Evolutionary conservation across 1,140 invertebrate species (phyloP).

Genomic region (Zaprionus vittiger): DNA sequence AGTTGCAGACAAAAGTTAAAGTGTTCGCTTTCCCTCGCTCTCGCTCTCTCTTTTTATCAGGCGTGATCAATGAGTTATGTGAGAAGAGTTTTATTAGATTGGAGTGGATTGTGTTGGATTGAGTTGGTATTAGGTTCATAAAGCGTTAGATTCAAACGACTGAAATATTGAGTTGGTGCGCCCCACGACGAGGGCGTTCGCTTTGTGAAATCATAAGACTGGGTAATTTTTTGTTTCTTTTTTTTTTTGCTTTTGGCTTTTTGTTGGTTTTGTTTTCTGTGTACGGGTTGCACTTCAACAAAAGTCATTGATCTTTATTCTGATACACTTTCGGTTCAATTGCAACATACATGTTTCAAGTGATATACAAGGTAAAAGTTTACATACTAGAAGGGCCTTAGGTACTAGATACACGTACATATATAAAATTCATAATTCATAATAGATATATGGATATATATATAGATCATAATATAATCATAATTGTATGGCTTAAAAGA

Average conservation of each 20-base stretch:
- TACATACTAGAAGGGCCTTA: constrained; percentile 70
- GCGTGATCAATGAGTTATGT: constrained; percentile 79
- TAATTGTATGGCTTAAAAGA: constrained; percentile 73
- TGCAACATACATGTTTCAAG: constrained; percentile 77
- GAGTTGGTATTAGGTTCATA: constrained; percentile 46
- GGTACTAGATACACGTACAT: constrained; percentile 72
- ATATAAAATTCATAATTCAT: constrained; percentile 69
- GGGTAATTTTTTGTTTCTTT: constrained; percentile 41
- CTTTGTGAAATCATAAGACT: constrained; percentile 63
- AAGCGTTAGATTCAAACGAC: constrained; percentile 65
- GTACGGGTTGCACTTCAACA: constrained; percentile 71
- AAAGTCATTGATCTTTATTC: constrained; percentile 84
- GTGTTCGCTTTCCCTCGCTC: constrained; percentile 41
- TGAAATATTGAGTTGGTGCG: constrained; percentile 22
- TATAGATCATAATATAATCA: constrained; percentile 42
- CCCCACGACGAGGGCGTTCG: constrained; percentile 8
- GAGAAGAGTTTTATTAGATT: constrained; percentile 25
- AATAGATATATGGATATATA: constrained; percentile 29
- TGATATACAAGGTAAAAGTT: constrained; percentile 79
- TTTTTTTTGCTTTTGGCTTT: constrained; percentile 48
- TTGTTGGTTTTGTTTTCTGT: constrained; percentile 52
- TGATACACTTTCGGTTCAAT: constrained; percentile 78
- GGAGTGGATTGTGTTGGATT: constrained; percentile 17
- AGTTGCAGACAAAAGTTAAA: constrained; percentile 79
- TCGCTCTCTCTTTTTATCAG: constrained; percentile 26